phyloP scores from a whole-genome alignment of 2,888 invertebrate genomes.

The Euzophera pinguis region DNA sequence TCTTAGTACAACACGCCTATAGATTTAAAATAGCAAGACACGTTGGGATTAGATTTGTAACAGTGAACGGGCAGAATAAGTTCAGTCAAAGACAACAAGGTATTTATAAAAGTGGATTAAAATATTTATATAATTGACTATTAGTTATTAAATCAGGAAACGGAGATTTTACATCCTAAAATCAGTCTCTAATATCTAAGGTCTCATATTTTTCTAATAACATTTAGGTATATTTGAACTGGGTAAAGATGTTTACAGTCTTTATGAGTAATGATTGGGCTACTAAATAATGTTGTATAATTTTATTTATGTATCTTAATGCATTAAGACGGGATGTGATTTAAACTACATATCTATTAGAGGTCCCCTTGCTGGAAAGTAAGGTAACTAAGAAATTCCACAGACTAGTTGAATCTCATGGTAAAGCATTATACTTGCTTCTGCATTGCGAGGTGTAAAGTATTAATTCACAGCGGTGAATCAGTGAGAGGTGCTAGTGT shows the following conservation, averaged over 20 bases:
- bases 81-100: neutral
- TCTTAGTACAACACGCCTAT: neutral
- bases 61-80: neutral
- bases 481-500: no score
- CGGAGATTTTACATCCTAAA: neutral
- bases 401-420: no score
- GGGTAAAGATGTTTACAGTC: neutral
- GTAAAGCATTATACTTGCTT: no score
- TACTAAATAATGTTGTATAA: neutral
- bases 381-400: no score
- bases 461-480: no score
- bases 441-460: no score
- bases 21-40: neutral
- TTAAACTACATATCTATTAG: no score
- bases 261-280: neutral
- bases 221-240: neutral
- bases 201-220: neutral
- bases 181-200: constrained; percentile 3
- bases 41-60: neutral
- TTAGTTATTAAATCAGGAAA: neutral
- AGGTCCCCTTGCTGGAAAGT: no score
- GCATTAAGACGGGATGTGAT: no score
- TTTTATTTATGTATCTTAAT: no score
- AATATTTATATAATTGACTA: neutral
- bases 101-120: neutral